A percentile compares a stretch with the other conserved stretches of the same genome.
phyloP scores from a whole-genome alignment of 1,140 invertebrate genomes.

The Nixonia krombeini region DNA sequence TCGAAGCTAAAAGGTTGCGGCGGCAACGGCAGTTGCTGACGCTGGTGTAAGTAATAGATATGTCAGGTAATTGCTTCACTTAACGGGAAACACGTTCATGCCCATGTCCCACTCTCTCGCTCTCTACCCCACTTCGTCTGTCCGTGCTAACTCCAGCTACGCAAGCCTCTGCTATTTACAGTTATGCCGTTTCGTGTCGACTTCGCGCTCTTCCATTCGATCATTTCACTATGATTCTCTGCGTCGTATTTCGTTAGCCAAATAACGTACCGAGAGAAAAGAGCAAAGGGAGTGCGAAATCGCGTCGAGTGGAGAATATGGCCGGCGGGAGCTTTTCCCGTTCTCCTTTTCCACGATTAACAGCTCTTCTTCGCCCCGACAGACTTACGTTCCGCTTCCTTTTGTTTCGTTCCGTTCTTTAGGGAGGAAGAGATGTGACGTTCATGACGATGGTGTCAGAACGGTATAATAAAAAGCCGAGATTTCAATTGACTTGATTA shows the following conservation, averaged over 20 bases:
- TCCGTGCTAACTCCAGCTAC: conserved; percentile 1
- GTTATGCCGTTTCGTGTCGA: conserved; percentile 19
- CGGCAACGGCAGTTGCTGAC: conserved; percentile 63
- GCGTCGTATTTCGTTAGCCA: conserved; percentile 1
- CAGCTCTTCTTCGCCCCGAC: too few relatives aligned
- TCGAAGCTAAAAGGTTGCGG: conserved; percentile 63
- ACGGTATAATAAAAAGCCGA: too few relatives aligned
- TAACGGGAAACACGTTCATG: conserved; percentile 68
- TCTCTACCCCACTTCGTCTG: too few relatives aligned
- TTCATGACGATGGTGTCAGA: too few relatives aligned
- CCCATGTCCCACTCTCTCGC: not conserved
- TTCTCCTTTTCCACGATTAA: too few relatives aligned
- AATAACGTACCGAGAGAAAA: not conserved
- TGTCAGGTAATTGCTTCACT: conserved; percentile 67
- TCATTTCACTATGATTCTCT: too few relatives aligned
- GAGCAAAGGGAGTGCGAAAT: not conserved
- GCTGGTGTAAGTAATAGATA: conserved; percentile 63
- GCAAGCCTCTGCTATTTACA: conserved; percentile 1
- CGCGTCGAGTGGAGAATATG: not conserved
- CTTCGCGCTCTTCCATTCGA: too few relatives aligned
- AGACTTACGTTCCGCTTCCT: too few relatives aligned
- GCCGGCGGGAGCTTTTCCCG: not conserved
- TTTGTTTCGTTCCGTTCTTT: too few relatives aligned
- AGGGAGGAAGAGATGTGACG: too few relatives aligned
- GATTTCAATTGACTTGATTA: too few relatives aligned